These are phyloP conservation scores for Drosophila monieri DNA, from an alignment of 2,888 invertebrate genomes.

Conservation along the genomic window DNA sequence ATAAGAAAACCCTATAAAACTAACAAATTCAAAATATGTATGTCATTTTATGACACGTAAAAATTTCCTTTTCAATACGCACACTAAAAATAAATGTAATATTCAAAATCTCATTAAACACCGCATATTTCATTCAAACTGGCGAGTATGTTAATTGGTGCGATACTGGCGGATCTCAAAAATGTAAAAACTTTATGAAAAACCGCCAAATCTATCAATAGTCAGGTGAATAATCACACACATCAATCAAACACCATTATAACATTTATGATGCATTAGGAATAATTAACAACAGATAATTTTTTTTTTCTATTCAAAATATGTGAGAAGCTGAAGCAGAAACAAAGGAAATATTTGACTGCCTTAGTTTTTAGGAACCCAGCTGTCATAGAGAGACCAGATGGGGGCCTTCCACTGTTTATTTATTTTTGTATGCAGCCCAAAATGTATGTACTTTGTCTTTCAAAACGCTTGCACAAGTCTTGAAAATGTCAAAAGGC, in stretches of 20 bases:
- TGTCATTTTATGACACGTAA: neutral
- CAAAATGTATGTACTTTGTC: slow-evolving; percentile 20
- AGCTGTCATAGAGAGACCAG: neutral
- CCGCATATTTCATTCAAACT: slow-evolving; percentile 15
- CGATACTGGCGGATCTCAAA: slow-evolving; percentile 3
- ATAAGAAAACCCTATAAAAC: neutral
- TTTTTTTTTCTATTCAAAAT: slow-evolving; percentile 9
- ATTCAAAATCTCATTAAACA: slow-evolving; percentile 17
- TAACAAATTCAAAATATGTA: neutral
- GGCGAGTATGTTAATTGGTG: slow-evolving; percentile 19
- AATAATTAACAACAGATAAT: slow-evolving; percentile 29
- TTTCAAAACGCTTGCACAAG: slow-evolving; percentile 46
- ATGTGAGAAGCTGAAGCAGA: slow-evolving; percentile 32
- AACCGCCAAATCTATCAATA: slow-evolving; percentile 9
- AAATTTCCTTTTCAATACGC: neutral
- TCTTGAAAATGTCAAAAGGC: slow-evolving; percentile 47
- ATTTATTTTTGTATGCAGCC: slow-evolving; percentile 22
- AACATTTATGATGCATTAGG: slow-evolving; percentile 36
- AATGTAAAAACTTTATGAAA: slow-evolving; percentile 9
- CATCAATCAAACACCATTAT: slow-evolving; percentile 60
- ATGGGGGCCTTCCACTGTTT: slow-evolving; percentile 15
- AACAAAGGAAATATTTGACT: slow-evolving; percentile 23
- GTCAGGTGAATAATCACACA: slow-evolving; percentile 35
- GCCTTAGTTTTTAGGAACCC: slow-evolving; percentile 1
- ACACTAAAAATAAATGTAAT: slow-evolving; percentile 6